These are phyloP conservation scores for Lordiphosa fenestrarum DNA, from an alignment of 2,888 invertebrate genomes.

Conservation along the genomic window DNA sequence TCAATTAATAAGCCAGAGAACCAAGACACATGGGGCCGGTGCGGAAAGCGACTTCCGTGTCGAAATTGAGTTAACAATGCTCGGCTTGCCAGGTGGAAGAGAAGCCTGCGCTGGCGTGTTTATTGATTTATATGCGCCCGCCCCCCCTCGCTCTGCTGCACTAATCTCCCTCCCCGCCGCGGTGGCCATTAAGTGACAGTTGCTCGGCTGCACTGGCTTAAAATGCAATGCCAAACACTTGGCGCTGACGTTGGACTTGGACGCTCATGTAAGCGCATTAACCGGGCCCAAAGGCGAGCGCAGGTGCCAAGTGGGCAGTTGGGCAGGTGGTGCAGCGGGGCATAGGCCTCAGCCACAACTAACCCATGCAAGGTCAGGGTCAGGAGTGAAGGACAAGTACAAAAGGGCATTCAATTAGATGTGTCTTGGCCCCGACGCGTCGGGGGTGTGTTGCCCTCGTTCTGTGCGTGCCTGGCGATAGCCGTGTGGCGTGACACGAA, in stretches of 20 bases:
- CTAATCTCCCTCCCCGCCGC: conserved; percentile 33
- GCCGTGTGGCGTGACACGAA: too few species aligned
- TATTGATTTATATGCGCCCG: conserved; percentile 62
- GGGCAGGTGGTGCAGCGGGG: not conserved
- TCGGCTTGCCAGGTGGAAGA: conserved; percentile 12
- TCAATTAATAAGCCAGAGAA: conserved; percentile 36
- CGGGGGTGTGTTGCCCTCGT: too few species aligned
- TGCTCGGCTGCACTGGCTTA: conserved; percentile 52
- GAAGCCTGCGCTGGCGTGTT: conserved; percentile 5
- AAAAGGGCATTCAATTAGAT: conserved; percentile 45
- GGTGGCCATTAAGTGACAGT: conserved; percentile 59
- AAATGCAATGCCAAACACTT: conserved; percentile 65
- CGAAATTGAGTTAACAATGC: conserved; percentile 68
- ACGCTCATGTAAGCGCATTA: conserved; percentile 60
- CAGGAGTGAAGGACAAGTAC: conserved; percentile 24
- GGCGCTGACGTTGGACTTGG: conserved; percentile 27
- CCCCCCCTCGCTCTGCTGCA: conserved; percentile 27
- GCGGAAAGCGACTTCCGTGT: conserved; percentile 66
- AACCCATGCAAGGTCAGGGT: conserved; percentile 52
- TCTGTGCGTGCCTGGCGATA: too few species aligned
- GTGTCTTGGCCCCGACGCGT: not conserved
- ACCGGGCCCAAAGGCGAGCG: conserved; percentile 17
- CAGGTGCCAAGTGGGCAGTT: not conserved
- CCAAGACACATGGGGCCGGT: not conserved
- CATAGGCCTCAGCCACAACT: conserved; percentile 18